Evolutionary conservation across 2,797 vertebrate genomes (phyloP).

Genomic region (Pipistrellus pipistrellus): DNA sequence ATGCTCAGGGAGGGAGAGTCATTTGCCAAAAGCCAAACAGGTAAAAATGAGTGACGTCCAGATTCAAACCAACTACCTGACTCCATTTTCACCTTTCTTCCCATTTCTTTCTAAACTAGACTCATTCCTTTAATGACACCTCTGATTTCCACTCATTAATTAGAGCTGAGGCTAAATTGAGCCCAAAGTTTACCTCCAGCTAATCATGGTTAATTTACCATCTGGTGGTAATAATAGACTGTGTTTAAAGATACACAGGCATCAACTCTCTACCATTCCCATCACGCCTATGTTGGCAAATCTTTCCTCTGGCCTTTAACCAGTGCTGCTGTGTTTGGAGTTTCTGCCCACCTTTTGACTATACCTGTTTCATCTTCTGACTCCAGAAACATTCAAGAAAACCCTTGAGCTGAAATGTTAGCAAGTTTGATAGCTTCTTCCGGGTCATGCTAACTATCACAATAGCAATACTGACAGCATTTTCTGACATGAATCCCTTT

Average conservation of each 20-base stretch:
- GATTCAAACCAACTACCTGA: no score
- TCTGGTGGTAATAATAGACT: neutral
- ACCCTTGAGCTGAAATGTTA: neutral
- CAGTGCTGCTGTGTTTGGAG: neutral
- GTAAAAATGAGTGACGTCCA: neutral
- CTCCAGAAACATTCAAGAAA: constrained; percentile 4
- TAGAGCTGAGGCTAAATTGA: neutral
- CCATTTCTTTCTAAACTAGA: neutral
- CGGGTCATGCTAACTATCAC: constrained; percentile 27
- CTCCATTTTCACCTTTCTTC: neutral
- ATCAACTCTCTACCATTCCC: neutral
- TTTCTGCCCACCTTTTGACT: neutral
- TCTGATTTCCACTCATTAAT: constrained; percentile 54
- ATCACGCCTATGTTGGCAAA: neutral
- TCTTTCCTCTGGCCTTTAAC: neutral
- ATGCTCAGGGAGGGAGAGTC: neutral
- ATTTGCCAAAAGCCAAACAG: neutral
- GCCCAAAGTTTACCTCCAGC: neutral
- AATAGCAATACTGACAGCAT: neutral
- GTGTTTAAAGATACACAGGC: neutral
- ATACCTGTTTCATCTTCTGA: neutral
- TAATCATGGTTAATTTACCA: neutral
- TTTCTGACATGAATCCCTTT: constrained; percentile 63
- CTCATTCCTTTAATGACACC: neutral
- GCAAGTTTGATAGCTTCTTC: neutral